These are phyloP conservation scores for Prionailurus viverrinus DNA, from an alignment of 2,113 vertebrate genomes.

Conservation along the genomic window DNA sequence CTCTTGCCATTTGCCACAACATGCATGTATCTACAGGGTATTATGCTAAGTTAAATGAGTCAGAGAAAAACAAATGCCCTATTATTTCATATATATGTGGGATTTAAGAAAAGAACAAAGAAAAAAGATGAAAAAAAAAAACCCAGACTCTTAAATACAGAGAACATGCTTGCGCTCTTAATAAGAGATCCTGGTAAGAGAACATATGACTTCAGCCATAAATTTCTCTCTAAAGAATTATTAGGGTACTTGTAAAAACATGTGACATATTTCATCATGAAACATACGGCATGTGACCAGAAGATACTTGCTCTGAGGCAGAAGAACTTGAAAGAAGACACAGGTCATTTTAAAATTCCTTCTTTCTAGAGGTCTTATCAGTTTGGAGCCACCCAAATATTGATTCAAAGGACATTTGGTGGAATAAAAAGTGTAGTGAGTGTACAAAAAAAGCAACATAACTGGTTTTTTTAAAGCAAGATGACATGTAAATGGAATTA, in stretches of 20 bases:
- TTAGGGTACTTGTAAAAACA: not conserved
- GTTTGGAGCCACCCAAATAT: not conserved
- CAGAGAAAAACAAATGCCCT: not conserved
- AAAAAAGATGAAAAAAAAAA: not conserved
- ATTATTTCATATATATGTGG: not conserved
- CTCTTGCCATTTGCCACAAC: not conserved
- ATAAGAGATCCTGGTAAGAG: not conserved
- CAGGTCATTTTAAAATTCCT: not conserved
- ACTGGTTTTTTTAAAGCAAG: constrained; percentile 1
- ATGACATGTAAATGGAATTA: not conserved
- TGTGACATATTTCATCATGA: not conserved
- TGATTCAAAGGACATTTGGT: constrained; percentile 11
- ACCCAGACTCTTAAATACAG: not conserved
- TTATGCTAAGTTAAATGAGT: not conserved
- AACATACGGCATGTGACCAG: not conserved
- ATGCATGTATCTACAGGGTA: not conserved
- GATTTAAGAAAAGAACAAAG: not conserved
- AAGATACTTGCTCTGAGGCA: not conserved
- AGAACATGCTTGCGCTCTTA: not conserved
- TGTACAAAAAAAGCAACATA: not conserved
- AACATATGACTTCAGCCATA: not conserved
- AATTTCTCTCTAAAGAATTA: constrained; percentile 25
- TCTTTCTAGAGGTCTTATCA: constrained; percentile 27
- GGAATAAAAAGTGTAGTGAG: not conserved
- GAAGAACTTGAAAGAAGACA: constrained; percentile 42